Percentiles rank a stretch among this genome's conserved stretches.
Conservation (phyloP, 2,797 vertebrate genomes). For the Percopsis omiscomaycus region DNA sequence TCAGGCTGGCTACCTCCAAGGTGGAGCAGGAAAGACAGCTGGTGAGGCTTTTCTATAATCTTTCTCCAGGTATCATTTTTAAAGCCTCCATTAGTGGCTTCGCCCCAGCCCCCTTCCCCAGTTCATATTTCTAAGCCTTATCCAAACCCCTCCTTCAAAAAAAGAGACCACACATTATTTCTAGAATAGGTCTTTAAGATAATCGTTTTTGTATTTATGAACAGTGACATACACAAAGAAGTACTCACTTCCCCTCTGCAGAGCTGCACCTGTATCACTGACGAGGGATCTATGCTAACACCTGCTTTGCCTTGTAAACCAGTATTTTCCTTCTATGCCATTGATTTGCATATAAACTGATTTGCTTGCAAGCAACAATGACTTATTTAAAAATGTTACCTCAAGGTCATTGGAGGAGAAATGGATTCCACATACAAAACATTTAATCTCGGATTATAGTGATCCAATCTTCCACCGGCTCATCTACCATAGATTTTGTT, state of each 20-base stretch:
- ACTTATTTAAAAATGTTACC: not conserved
- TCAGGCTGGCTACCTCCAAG: constrained; percentile 13
- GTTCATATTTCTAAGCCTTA: not conserved
- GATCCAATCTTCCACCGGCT: too few species aligned
- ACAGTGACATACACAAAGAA: not conserved
- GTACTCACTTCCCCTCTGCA: too few species aligned
- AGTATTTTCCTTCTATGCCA: not conserved
- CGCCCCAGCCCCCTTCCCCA: not conserved
- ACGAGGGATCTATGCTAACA: constrained; percentile 7
- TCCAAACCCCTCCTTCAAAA: not conserved
- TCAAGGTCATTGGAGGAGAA: constrained; percentile 19
- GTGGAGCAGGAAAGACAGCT: constrained; percentile 31
- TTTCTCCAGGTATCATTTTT: not conserved
- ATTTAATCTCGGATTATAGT: not conserved
- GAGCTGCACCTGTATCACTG: not conserved
- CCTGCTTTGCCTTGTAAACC: constrained; percentile 50
- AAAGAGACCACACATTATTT: not conserved
- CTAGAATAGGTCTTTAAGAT: not conserved
- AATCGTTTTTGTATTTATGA: too few species aligned
- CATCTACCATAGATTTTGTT: too few species aligned
- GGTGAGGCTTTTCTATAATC: constrained; percentile 30
- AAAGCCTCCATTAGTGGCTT: not conserved
- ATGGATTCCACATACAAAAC: constrained; percentile 4
- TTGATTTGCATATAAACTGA: constrained; percentile 1
- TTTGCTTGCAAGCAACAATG: constrained; percentile 27